Base-by-base conservation (phyloP, 2,797 vertebrate species). In the Pseudomugil tenellus region DNA sequence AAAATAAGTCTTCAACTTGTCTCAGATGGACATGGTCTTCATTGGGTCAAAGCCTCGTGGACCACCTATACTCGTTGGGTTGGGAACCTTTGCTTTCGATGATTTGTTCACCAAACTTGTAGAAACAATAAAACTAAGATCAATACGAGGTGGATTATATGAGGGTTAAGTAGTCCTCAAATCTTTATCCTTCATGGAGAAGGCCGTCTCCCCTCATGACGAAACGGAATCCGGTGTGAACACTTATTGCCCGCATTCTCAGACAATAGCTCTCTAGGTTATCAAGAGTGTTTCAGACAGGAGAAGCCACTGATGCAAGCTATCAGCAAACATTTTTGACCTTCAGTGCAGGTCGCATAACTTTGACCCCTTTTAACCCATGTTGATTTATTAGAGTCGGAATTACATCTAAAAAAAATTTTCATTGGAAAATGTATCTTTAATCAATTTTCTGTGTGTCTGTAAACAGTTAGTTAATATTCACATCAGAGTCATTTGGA, bases 201-300 rank as follows among this genome's bases (percentile, higher is more conserved):
- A 23, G 34, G 2, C 23, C 34, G 37, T 34, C 10, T 55, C 9
- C 37, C 26, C 4, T 39, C 0, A 0, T 35, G 19, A 58, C 71
- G 58, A 39, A 9, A 67, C 49, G 64, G 63, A 57, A 70, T 84
- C 75, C 52, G 14, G 72, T 41, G 62, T 63, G 66, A 74, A 78
- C 76, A 55, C 57, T 48, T 61, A 13, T 62, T 17, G 17, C 37
- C 58, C 63, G 67, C 84, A 86, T 89, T 85, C 83, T 84, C 85
- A 81, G 84, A 90, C 82, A 26, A 28, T 9, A 26, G 60, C 76
- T 55, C 66, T 79, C 67, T n/a, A 12, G 34, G 70, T 6, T 74
- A 63, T 80, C 86, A 31, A 53, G 67, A 74, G 76, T 63, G 78
- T 71, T 70, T 80, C 0, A 21, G 60, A 57, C 62, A 16, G 55